Conservation (phyloP, 2,113 vertebrate genomes). For the Clarias batrachus region DNA sequence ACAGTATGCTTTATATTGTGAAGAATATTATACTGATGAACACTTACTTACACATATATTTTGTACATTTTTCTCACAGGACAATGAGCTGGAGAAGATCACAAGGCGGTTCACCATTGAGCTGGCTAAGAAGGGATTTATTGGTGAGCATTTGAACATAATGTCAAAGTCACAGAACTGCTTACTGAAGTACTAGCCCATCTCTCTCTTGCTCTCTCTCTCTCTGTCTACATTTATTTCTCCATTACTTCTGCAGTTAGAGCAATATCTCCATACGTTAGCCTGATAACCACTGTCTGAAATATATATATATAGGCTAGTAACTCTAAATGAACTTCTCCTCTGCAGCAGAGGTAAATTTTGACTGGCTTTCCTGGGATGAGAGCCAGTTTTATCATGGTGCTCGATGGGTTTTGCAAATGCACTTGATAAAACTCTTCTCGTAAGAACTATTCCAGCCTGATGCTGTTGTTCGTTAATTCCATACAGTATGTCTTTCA, state of each 20-base stretch:
- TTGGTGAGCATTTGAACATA: slow-evolving; percentile 72
- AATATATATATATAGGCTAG: not conserved
- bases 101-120: slow-evolving; percentile 90
- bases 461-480: too few species aligned
- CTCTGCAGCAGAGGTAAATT: too few species aligned
- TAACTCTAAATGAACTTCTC: too few species aligned
- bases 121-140: slow-evolving; percentile 89
- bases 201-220: not conserved
- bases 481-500: too few species aligned
- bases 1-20: not conserved
- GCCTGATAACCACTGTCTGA: not conserved
- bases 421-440: too few species aligned
- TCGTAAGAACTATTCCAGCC: too few species aligned
- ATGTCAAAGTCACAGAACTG: too few species aligned
- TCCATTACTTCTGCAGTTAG: not conserved
- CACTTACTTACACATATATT: not conserved
- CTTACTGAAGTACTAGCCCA: too few species aligned
- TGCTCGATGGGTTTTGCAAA: too few species aligned
- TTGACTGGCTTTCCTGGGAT: too few species aligned
- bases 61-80: slow-evolving; percentile 66
- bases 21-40: not conserved
- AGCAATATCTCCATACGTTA: not conserved
- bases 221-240: not conserved
- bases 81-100: slow-evolving; percentile 89
- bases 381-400: too few species aligned